Evolutionary conservation across 1,140 invertebrate genomes (phyloP), one percentile per base, ranked within the genome.

Genomic region (Theocolax elegans): DNA sequence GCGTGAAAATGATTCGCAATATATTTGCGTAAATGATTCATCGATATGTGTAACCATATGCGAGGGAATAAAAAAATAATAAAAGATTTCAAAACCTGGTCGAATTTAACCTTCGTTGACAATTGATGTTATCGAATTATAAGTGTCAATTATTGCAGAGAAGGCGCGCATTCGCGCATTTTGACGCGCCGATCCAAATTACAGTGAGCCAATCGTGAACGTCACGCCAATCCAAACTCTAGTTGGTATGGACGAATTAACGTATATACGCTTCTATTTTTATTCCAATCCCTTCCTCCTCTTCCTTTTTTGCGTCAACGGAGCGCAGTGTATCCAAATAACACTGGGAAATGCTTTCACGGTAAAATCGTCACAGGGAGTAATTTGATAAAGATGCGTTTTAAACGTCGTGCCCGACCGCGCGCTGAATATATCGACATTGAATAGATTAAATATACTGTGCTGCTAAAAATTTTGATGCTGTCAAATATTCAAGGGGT

Each of bases 51-150:
- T n/a, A n/a, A n/a, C n/a, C n/a, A n/a, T n/a, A n/a, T n/a, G n/a
- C n/a, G n/a, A n/a, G n/a, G n/a, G n/a, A n/a, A 35, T 35, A 35
- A 6, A 35, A 35, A 35, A 35, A 10, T 35, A 6, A 10, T 35
- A 44, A 60, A 17, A 27, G 21, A 44, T 58, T 58, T 23, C 8
- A 7, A 46, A 60, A 46, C n/a, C 3, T 60, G 15, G 15, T 44
- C 29, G 19, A 59, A 42, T 59, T 42, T 6, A 15, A 21, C 1
- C 42, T 35, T 46, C 9, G 56, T 27, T 46, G 19, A 69, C 67
- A 59, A 74, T 71, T 54, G 60, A 58, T 49, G 53, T 74, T 72
- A 77, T 75, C 68, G 58, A 75, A 75, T 70, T 67, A 72, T 60
- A 35, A 60, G 59, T 59, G 72, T 75, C 74, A 69, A 73, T 73